Base-by-base conservation (phyloP, 2,888 invertebrate species). In the Agonopterix arenella region DNA sequence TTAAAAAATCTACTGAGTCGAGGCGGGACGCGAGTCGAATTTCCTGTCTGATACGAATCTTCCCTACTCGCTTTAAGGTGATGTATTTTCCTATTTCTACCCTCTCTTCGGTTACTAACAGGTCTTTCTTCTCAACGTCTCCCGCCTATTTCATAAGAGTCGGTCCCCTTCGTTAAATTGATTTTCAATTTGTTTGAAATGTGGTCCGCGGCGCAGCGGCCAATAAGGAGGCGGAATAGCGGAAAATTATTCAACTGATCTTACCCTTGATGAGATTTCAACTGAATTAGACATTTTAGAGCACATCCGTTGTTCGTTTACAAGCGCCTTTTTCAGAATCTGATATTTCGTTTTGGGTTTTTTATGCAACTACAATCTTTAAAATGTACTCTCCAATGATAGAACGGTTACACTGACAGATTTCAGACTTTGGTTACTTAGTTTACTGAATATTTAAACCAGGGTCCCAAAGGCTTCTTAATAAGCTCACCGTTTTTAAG, bases 171-270 rank as follows among this genome's bases (percentile, higher is more conserved):
- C 65, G 73, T 78, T 76, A 83, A 85, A 86, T 86, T 86, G 84
- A 86, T 88, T 86, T 88, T 85, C 85, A 86, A 88, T 88, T 86
- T 86, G 81, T 84, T 82, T 82, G 84, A 84, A 80, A 88, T 84
- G 83, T 82, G 78, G 81, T 80, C 80, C 77, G 72, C 72, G 79
- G 70, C 83, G 82, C 84, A 80, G 59, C 72, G 72, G 70, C 70
- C 81, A 81, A 81, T 82, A 75, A 74, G 78, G 71, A 82, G 76
- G 84, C 75, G 83, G 74, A 66, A 83, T 73, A 74, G 74, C 78
- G 82, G 80, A 84, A 86, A 85, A 86, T 84, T 79, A 79, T 83
- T 79, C 80, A 57, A 77, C 68, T 74, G 73, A 76, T 71, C 68
- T 68, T 67, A 67, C 68, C 69, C 71, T 68, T 77, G 76, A 82